Percentiles rank a stretch among this genome's conserved stretches.
These are phyloP conservation scores for Leptinotarsa lineolata DNA, from an alignment of 1,140 invertebrate genomes.

Conservation along the genomic window DNA sequence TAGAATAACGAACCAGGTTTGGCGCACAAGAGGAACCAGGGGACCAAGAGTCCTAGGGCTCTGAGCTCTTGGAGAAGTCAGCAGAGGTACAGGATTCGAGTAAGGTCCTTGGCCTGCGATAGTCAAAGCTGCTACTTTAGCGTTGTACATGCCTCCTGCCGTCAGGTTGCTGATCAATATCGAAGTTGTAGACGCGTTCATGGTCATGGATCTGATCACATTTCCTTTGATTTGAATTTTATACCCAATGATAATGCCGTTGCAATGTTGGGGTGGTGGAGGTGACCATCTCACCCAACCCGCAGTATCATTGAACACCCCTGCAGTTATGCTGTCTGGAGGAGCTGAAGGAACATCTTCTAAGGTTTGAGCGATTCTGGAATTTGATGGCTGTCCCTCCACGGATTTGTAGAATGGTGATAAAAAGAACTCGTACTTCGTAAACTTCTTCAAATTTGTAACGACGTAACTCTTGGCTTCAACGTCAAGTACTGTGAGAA, in stretches of 20 bases:
- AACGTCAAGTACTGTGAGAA: conserved; percentile 67
- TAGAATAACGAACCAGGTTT: conserved; percentile 78
- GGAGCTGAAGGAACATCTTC: conserved; percentile 80
- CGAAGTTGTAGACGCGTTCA: conserved; percentile 74
- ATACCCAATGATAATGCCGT: conserved; percentile 82
- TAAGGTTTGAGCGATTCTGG: conserved; percentile 68
- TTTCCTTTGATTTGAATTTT: conserved; percentile 64
- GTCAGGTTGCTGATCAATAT: conserved; percentile 74
- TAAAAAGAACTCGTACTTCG: conserved; percentile 86
- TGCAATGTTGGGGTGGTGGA: conserved; percentile 76
- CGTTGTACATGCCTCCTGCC: conserved; percentile 71
- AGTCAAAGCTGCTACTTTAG: conserved; percentile 75
- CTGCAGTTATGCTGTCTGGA: conserved; percentile 80
- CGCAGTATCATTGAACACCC: conserved; percentile 81
- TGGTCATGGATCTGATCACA: conserved; percentile 55
- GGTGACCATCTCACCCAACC: conserved; percentile 77
- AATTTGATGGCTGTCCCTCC: conserved; percentile 81
- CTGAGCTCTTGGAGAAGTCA: conserved; percentile 50
- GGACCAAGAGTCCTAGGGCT: conserved; percentile 54
- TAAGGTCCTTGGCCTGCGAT: conserved; percentile 71
- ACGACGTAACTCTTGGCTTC: conserved; percentile 62
- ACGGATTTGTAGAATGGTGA: conserved; percentile 85
- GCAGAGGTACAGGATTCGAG: conserved; percentile 61
- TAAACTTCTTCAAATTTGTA: conserved; percentile 78
- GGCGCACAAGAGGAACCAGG: conserved; percentile 61